Conservation (phyloP, 2,888 invertebrate species). For the Ligdia adustata region DNA sequence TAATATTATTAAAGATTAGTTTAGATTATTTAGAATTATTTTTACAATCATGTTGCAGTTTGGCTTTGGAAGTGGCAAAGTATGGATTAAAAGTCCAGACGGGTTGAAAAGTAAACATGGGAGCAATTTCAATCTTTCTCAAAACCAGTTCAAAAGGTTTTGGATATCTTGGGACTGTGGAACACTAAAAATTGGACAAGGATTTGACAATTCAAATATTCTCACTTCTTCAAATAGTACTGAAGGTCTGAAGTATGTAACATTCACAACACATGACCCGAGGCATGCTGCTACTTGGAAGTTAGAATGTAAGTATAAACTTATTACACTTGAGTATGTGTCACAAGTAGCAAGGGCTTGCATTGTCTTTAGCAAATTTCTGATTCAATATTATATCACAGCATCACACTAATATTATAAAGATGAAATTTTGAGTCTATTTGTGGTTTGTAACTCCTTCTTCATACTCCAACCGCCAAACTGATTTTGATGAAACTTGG, state of each 20-base stretch:
- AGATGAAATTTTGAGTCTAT: too few species aligned
- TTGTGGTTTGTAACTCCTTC: too few species aligned
- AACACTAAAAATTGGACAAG: conserved; percentile 19
- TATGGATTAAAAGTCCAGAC: conserved; percentile 40
- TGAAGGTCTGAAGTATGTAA: conserved; percentile 48
- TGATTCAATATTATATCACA: too few species aligned
- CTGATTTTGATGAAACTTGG: too few species aligned
- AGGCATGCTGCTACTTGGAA: conserved; percentile 45
- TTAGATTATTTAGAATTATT: neutral
- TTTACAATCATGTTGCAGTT: conserved; percentile 35
- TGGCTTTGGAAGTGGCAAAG: conserved; percentile 44
- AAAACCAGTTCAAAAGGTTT: conserved; percentile 70
- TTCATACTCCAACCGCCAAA: too few species aligned
- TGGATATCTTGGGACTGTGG: conserved; percentile 73
- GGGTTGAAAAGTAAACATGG: neutral
- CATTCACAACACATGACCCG: conserved; percentile 39
- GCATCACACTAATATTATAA: too few species aligned
- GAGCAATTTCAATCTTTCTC: conserved; percentile 16
- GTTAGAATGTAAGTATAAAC: conserved; percentile 56
- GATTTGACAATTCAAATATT: neutral
- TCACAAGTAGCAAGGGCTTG: too few species aligned
- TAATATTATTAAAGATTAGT: too few species aligned
- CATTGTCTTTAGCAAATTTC: too few species aligned
- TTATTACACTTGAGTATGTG: too few species aligned
- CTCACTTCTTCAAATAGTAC: neutral